Percentiles rank a stretch among this genome's conserved stretches.
phyloP scores from a whole-genome alignment of 1,140 invertebrate genomes.

The Bathynomus jamesi region DNA sequence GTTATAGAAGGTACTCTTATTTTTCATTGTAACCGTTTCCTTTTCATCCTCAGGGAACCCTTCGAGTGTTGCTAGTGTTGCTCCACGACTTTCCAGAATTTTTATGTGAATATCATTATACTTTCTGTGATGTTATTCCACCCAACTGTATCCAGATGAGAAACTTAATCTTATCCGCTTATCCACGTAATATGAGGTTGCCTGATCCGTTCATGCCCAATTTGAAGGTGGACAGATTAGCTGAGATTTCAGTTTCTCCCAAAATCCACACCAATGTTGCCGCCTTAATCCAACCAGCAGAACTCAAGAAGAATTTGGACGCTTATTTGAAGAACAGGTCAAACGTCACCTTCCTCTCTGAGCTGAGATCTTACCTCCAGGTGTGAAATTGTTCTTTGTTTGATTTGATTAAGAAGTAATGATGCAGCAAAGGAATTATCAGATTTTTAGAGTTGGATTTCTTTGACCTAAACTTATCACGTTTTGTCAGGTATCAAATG shows the following conservation, averaged over 20 bases:
- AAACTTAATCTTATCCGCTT: slow-evolving; percentile 94
- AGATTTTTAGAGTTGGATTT: too few relatives aligned
- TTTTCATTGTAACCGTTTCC: neutral
- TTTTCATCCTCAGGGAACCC: slow-evolving; percentile 61
- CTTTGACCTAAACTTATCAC: too few relatives aligned
- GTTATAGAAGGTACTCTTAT: too few relatives aligned
- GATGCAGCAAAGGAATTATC: too few relatives aligned
- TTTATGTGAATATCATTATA: slow-evolving; percentile 96
- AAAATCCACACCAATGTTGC: slow-evolving; percentile 83
- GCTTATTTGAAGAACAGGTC: slow-evolving; percentile 89
- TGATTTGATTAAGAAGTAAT: neutral
- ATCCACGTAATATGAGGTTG: slow-evolving; percentile 92
- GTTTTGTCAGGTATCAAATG: slow-evolving; percentile 54
- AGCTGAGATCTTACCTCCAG: slow-evolving; percentile 82
- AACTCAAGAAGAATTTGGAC: slow-evolving; percentile 90
- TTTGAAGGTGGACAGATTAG: slow-evolving; percentile 88
- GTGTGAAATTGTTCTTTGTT: slow-evolving; percentile 37
- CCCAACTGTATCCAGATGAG: slow-evolving; percentile 97
- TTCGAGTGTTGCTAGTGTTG: slow-evolving; percentile 88
- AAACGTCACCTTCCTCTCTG: slow-evolving; percentile 90
- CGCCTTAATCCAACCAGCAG: slow-evolving; percentile 72
- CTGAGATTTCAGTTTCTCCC: slow-evolving; percentile 72
- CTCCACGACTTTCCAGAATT: slow-evolving; percentile 99
- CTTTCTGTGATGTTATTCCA: slow-evolving; percentile 98
- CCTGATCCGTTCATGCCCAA: slow-evolving; percentile 98